Conservation (phyloP, 2,797 vertebrate species). For the Hydrolagus colliei region DNA sequence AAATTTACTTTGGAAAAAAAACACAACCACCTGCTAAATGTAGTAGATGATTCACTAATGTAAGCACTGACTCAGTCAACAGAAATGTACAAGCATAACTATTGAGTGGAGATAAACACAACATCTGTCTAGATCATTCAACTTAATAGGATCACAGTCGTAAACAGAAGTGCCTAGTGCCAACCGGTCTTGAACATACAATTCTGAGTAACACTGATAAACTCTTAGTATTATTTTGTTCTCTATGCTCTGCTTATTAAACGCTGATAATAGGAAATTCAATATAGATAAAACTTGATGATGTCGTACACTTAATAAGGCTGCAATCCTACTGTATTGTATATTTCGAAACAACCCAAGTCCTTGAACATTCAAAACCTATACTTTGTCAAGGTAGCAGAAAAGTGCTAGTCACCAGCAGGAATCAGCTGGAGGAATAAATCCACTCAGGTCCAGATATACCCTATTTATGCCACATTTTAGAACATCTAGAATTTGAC, state of each 20-base stretch:
- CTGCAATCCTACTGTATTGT: constrained; percentile 6
- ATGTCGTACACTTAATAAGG: not conserved
- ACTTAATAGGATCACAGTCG: not conserved
- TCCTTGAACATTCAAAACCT: not conserved
- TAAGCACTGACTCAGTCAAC: constrained; percentile 41
- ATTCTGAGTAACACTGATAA: not conserved
- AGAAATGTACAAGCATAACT: constrained; percentile 38
- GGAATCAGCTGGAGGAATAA: too few relatives aligned
- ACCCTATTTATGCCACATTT: too few relatives aligned
- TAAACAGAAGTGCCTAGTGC: not conserved
- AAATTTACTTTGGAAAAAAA: not conserved
- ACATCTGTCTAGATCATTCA: constrained; percentile 46
- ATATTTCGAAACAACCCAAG: too few relatives aligned
- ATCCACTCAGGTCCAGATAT: too few relatives aligned
- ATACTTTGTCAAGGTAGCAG: too few relatives aligned
- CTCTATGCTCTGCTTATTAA: not conserved
- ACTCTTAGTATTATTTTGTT: not conserved
- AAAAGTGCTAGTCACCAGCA: too few relatives aligned
- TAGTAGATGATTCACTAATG: constrained; percentile 34
- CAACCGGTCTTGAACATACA: not conserved
- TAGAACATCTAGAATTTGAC: too few relatives aligned
- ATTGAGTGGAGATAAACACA: constrained; percentile 36
- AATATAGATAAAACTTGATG: not conserved
- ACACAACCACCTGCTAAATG: constrained; percentile 10
- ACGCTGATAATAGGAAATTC: not conserved